Evolutionary conservation across 2,113 vertebrate species (phyloP), one percentile per base, ranked within the genome.

Genomic region (Ctenodactylus gundi): DNA sequence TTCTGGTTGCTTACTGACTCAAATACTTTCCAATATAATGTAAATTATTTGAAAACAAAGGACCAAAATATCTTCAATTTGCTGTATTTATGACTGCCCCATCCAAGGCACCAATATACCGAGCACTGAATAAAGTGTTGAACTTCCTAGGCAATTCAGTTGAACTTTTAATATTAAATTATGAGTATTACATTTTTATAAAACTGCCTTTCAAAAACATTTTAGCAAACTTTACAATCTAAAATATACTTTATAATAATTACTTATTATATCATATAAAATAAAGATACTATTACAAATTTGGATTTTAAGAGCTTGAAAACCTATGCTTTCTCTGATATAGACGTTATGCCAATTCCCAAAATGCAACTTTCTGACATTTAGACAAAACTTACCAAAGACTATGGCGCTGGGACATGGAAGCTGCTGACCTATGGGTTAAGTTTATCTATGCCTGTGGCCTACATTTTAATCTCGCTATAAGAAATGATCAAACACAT

Each of bases 81-180:
- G 8, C 77, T 81, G 13, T 83, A 23, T 75, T 89, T 64, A 27
- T n/a, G 15, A 78, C 4, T 81, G 3, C 29, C 18, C 77, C 75
- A 64, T 44, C 6, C 18, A 82, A 41, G 53, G 10, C 18, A 83
- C 53, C 55, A 87, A 85, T 14, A 92, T 36, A 64, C 14, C 60
- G 55, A 81, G 17, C 23, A 81, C n/a, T 41, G 18, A 68, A 83
- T 1, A 3, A 31, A 77, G 83, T 93, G 49, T 55, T 89, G 91
- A 93, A 88, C 65, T 88, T n/a, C 7, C 77, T 65, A 96, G 78
- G 31, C 27, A 94, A 77, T 95, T 87, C 86, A 93, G 75, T 10
- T 81, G 73, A 94, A 82, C 39, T 72, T 94, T 93, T 94, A 76
- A 92, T 90, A 95, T 87, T 77, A 70, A 85, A 65, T 39, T 34